Evolutionary conservation across 2,797 vertebrate species (phyloP), one percentile per base, ranked within the genome.

Genomic region (Sebastes cheni): DNA sequence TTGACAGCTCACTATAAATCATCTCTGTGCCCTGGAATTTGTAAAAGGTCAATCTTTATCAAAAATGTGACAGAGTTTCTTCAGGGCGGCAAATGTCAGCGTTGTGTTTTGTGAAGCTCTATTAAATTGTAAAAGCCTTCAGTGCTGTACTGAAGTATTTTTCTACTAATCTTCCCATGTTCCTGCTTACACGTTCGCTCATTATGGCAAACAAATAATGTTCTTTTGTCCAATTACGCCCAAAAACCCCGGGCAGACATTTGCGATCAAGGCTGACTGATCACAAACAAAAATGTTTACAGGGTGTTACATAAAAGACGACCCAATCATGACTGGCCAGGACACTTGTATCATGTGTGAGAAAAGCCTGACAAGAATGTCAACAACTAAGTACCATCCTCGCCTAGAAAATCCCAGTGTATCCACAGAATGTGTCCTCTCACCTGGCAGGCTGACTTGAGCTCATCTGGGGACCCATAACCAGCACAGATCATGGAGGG

Each of bases 391-490:
- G 27, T 29, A 32, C 2, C 9, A 8, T 22, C 12, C 9, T 29
- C 10, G n/a, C 18, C 9, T 22, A 20, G 29, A 22, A 6, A 4
- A 25, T 23, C 34, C 42, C 25, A 59, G 3, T 29, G 12, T 46
- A 1, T 61, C 12, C 1, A 36, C 55, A 55, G 5, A 29, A 23
- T 30, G 67, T 29, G 11, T 62, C 3, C n/a, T 81, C 86, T 92
- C 88, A 96, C 94, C 94, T 93, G 93, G 77, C 95, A 96, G 79
- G 94, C 90, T 25, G 95, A 95, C 77, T 95, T 95, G 1, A 96
- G 93, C 80, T 95, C 95, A 69, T 96, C 92, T 23, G 94, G 94
- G 32, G 92, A 94, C 67, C 93, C 92, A 1, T 94, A 96, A 5
- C 94, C 94, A 3, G 94, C 94, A 52, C 95, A 96, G 85, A 95